phyloP scores from a whole-genome alignment of 2,888 invertebrate species.

The Arctia plantaginis region DNA sequence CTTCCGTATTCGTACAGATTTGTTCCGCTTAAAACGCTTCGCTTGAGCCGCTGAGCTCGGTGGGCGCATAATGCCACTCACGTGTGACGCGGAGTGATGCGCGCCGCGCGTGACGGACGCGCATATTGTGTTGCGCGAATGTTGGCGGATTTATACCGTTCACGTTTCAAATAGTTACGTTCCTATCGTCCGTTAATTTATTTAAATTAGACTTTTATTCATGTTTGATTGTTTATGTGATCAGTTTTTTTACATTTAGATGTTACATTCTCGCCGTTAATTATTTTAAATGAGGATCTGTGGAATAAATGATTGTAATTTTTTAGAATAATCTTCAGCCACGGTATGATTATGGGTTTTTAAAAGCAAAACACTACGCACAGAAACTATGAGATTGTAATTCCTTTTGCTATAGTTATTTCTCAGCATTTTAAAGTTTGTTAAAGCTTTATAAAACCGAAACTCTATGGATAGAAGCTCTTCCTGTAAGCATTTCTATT shows the following conservation, averaged over 20 bases:
- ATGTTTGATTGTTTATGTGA: not conserved
- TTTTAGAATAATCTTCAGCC: not conserved
- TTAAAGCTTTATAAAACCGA: too few relatives aligned
- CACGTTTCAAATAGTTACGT: conserved; percentile 17
- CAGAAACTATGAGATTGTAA: too few relatives aligned
- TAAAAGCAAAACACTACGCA: too few relatives aligned
- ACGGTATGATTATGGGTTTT: not conserved
- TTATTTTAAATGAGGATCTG: too few relatives aligned
- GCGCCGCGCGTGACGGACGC: conserved; percentile 33
- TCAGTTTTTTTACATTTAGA: not conserved
- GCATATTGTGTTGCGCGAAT: conserved; percentile 19
- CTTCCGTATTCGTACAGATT: not conserved
- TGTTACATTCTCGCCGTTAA: too few relatives aligned
- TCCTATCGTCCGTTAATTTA: conserved; percentile 17
- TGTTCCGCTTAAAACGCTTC: conserved; percentile 17
- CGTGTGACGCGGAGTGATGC: conserved; percentile 49
- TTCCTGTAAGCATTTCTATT: not conserved
- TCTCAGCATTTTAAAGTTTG: too few relatives aligned
- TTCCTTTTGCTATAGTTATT: too few relatives aligned
- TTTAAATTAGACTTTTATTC: conserved; percentile 22
- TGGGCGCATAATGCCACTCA: conserved; percentile 42
- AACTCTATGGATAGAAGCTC: not conserved
- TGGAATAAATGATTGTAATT: too few relatives aligned
- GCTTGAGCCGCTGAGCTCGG: conserved; percentile 11
- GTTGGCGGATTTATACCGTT: conserved; percentile 20